These are phyloP conservation scores for Drosophila punjabiensis DNA, from an alignment of 1,140 invertebrate species.

Conservation along the genomic window DNA sequence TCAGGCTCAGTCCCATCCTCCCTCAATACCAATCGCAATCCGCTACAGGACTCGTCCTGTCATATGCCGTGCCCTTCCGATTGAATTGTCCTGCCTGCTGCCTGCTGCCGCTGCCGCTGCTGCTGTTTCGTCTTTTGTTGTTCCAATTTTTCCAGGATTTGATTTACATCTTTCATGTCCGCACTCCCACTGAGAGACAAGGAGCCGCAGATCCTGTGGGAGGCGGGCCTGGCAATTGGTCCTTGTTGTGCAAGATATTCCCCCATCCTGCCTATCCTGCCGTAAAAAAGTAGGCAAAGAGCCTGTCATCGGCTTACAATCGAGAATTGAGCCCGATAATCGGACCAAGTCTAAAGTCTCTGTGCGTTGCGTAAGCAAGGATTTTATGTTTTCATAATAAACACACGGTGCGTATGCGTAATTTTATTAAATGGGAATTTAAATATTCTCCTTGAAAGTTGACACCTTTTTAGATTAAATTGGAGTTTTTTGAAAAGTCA, in stretches of 20 bases:
- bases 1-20: neutral
- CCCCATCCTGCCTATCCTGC: constrained; percentile 9
- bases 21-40: constrained; percentile 16
- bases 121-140: constrained; percentile 29
- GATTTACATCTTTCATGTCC: constrained; percentile 50
- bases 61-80: constrained; percentile 45
- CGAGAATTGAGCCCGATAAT: constrained; percentile 27
- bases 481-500: too few relatives aligned
- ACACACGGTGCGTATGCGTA: constrained; percentile 9
- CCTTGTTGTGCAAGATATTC: constrained; percentile 46
- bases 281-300: constrained; percentile 22
- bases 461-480: neutral
- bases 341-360: constrained; percentile 11
- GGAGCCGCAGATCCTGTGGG: constrained; percentile 10
- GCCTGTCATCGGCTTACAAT: constrained; percentile 32
- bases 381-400: constrained; percentile 8
- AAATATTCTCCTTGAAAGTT: too few relatives aligned
- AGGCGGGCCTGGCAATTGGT: constrained; percentile 17
- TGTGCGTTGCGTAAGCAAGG: constrained; percentile 6
- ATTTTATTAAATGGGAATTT: neutral
- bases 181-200: constrained; percentile 32
- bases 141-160: constrained; percentile 47
- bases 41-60: constrained; percentile 33
- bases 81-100: constrained; percentile 36
- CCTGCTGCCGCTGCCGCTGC: neutral